A percentile compares a stretch with the other conserved stretches of the same genome.
These are phyloP conservation scores for Carabus problematicus DNA, from an alignment of 2,888 invertebrate species.

Conservation along the genomic window DNA sequence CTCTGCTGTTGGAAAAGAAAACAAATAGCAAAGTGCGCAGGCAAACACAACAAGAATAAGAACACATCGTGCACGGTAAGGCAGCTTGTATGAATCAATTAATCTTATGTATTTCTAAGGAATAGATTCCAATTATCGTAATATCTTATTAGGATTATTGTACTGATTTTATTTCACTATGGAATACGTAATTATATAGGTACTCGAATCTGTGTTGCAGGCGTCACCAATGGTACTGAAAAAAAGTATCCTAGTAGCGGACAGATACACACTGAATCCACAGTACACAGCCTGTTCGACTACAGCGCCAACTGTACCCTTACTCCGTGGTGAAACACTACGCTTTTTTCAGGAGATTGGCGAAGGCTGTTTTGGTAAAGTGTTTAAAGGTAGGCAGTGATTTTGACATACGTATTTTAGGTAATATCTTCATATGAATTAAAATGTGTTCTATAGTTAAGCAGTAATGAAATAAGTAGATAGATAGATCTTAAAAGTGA, in stretches of 20 bases:
- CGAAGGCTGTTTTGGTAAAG: slow-evolving; percentile 89
- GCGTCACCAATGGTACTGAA: slow-evolving; percentile 66
- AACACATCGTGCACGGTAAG: slow-evolving; percentile 35
- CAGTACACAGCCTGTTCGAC: slow-evolving; percentile 69
- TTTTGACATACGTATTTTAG: not conserved
- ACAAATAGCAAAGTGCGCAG: slow-evolving; percentile 41
- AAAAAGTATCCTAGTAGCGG: slow-evolving; percentile 68
- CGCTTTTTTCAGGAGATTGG: slow-evolving; percentile 80
- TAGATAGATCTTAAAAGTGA: too few species aligned
- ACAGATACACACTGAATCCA: slow-evolving; percentile 78
- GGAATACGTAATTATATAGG: not conserved
- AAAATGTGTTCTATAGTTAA: too few species aligned
- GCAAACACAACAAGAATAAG: slow-evolving; percentile 25
- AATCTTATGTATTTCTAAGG: too few species aligned
- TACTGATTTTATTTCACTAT: too few species aligned
- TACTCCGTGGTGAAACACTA: slow-evolving; percentile 71
- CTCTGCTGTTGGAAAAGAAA: slow-evolving; percentile 49
- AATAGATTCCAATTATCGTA: too few species aligned
- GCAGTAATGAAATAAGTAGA: too few species aligned
- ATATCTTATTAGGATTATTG: too few species aligned
- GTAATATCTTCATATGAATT: too few species aligned
- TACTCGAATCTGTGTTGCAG: slow-evolving; percentile 57
- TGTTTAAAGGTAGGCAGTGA: slow-evolving; percentile 75
- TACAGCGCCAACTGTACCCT: slow-evolving; percentile 63
- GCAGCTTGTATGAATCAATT: not conserved